Conservation (phyloP, 1,140 invertebrate species). For the Brachionus manjavacas region DNA sequence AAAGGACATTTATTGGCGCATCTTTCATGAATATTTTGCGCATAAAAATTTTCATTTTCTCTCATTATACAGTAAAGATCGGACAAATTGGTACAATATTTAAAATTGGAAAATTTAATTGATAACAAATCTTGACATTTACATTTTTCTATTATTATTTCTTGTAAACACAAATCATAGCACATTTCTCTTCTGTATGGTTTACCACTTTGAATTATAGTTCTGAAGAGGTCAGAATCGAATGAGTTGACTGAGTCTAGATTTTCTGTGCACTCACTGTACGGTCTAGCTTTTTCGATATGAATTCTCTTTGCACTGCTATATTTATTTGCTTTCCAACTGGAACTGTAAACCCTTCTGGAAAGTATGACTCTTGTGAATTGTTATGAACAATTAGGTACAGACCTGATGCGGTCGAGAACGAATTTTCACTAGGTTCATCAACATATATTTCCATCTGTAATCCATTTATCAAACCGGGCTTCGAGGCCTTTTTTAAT, state of each 20-base stretch:
- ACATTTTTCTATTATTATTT: not conserved
- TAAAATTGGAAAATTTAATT: not conserved
- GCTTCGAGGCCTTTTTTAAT: not conserved
- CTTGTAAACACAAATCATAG: conserved; percentile 30
- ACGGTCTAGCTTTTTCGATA: not conserved
- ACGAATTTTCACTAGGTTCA: not conserved
- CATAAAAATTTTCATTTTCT: not conserved
- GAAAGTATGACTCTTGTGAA: not conserved
- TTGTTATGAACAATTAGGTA: conserved; percentile 21
- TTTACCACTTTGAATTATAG: not conserved
- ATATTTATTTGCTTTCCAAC: not conserved
- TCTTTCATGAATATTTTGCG: not conserved
- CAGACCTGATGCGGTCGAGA: not conserved
- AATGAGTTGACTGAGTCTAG: not conserved
- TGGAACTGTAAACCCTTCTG: not conserved
- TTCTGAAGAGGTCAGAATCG: conserved; percentile 11
- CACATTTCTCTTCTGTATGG: not conserved
- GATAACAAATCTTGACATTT: conserved; percentile 3
- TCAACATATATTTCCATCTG: not conserved
- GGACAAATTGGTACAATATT: not conserved
- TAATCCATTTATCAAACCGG: not conserved
- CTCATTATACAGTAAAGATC: not conserved
- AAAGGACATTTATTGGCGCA: conserved; percentile 11
- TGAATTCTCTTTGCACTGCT: not conserved
- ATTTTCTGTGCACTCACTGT: conserved; percentile 19